Evolutionary conservation across 1,140 invertebrate genomes (phyloP), one percentile per base, ranked within the genome.

Genomic region (Hylaeus volcanicus): DNA sequence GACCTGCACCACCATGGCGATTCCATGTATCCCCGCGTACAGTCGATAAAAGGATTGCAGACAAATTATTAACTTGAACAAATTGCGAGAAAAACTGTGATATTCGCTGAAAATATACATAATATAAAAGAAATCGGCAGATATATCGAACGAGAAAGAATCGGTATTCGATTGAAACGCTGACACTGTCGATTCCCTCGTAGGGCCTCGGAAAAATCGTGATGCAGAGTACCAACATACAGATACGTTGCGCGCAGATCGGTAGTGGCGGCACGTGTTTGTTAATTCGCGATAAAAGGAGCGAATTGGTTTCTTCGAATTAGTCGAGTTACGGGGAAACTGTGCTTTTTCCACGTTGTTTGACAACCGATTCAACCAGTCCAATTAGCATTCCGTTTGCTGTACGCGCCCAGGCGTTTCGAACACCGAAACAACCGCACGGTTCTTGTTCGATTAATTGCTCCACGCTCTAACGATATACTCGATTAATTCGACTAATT

Each of bases 251-350:
- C 61, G 63, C 63, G 63, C 56, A 37, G 56, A 61, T 39, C 55
- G 51, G 41, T 39, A 26, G 26, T 26, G 26, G 48, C 64, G 53
- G 69, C 65, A 51, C 14, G 41, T 41, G 26, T 26, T 51, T 63
- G 51, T 65, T 55, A 64, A 56, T 37, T 53, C 48, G 43, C 71
- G 71, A 73, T 45, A 56, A 45, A 69, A 69, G 9, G 15, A 72
- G 8, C 26, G 26, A 65, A 14, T 1, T 43, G n/a, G 70, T 8
- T 5, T 6, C 61, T 74, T 74, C 60, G 26, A 26, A 26, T 74
- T 78, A 51, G 45, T 78, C 66, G 65, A 60, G 48, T 51, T 70
- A 55, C 71, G 48, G 48, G 48, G 4, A 56, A 45, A 14, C 37
- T 37, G n/a, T 14, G 45, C 39, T 3, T 1, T 43, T 56, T 48